phyloP scores from a whole-genome alignment of 2,113 vertebrate genomes.

The Cochlearius cochlearius region DNA sequence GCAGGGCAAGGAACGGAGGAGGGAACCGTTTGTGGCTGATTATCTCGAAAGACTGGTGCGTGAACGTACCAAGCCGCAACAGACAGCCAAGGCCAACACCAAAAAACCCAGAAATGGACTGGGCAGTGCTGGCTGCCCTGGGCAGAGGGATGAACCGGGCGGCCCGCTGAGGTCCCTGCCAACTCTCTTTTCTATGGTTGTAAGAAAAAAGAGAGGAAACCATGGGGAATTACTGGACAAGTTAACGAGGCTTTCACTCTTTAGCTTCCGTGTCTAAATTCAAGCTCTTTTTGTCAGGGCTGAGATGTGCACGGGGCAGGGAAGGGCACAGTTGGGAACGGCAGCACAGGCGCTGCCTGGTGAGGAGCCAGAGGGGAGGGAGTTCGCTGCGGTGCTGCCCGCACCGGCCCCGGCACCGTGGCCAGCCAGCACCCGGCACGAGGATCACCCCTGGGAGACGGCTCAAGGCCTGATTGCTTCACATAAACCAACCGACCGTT shows the following conservation, averaged over 20 bases:
- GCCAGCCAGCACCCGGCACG: neutral
- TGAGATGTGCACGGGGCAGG: neutral
- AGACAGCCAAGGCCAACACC: neutral
- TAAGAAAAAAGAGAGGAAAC: neutral
- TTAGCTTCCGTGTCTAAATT: neutral
- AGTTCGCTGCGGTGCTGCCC: neutral
- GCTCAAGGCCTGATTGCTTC: neutral
- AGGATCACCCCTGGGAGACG: neutral
- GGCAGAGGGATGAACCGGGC: neutral
- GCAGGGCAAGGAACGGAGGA: neutral
- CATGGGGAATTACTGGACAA: neutral
- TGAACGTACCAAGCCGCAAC: accelerated
- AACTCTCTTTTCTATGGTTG: neutral
- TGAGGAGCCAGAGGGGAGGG: neutral
- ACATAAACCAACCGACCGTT: neutral
- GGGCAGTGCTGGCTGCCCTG: neutral
- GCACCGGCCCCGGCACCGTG: neutral
- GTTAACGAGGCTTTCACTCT: neutral
- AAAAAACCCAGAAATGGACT: neutral
- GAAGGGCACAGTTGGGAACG: neutral
- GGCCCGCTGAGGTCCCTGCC: neutral
- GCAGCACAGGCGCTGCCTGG: neutral
- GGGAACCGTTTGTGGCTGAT: neutral
- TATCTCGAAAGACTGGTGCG: neutral
- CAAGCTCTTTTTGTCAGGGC: neutral